Percentiles rank a stretch among this genome's conserved stretches.
phyloP scores from a whole-genome alignment of 2,113 vertebrate species.

The Lipophrys pholis region DNA sequence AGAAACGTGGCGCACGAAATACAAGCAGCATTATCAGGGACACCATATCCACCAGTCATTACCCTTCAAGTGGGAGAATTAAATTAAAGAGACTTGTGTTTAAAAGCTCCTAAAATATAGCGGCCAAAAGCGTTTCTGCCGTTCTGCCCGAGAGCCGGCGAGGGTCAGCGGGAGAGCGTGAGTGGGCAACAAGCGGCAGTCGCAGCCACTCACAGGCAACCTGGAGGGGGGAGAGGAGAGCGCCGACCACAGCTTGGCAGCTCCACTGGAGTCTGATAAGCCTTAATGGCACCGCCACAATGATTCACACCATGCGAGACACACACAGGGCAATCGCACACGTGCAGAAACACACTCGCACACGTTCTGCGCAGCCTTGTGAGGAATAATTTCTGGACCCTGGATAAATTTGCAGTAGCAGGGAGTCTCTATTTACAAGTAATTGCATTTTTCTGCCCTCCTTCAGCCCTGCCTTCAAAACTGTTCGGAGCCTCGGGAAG shows the following conservation, averaged over 20 bases:
- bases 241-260: constrained; percentile 67
- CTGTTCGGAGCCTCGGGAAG: constrained; percentile 71
- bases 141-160: constrained; percentile 48
- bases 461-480: constrained; percentile 70
- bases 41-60: constrained; percentile 53
- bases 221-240: constrained; percentile 50
- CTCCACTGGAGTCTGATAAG: constrained; percentile 74
- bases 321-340: not conserved
- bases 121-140: constrained; percentile 65
- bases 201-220: constrained; percentile 66
- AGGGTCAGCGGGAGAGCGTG: constrained; percentile 60
- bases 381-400: constrained; percentile 75
- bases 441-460: constrained; percentile 82
- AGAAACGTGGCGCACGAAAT: constrained; percentile 46
- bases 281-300: constrained; percentile 79
- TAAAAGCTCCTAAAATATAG: constrained; percentile 58
- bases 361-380: constrained; percentile 59
- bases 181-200: constrained; percentile 55
- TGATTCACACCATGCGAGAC: constrained; percentile 66
- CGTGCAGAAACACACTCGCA: constrained; percentile 22
- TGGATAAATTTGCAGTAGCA: constrained; percentile 77
- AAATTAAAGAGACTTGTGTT: constrained; percentile 68
- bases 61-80: constrained; percentile 65
- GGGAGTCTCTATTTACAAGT: constrained; percentile 82
- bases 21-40: constrained; percentile 45